Percentiles rank a stretch among this genome's conserved stretches.
phyloP scores from a whole-genome alignment of 2,888 invertebrate species.

The Terebella lapidaria region DNA sequence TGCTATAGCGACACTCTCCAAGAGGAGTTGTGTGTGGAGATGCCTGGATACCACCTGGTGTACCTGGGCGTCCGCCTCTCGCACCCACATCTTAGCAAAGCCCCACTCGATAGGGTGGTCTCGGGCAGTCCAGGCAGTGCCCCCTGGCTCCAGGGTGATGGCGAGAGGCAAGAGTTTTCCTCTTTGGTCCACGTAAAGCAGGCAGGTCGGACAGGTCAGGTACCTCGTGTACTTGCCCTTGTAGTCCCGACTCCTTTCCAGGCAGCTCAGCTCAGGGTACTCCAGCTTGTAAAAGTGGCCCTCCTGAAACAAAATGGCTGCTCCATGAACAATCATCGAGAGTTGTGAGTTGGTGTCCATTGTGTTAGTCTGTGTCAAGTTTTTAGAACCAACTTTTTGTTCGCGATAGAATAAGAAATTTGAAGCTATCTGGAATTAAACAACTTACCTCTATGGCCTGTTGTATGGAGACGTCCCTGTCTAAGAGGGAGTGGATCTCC shows the following conservation, averaged over 20 bases:
- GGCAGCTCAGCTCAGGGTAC: slow-evolving; percentile 16
- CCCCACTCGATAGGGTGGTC: slow-evolving; percentile 19
- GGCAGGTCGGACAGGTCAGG: slow-evolving; percentile 16
- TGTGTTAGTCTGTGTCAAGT: too few relatives aligned
- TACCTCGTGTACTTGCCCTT: slow-evolving; percentile 8
- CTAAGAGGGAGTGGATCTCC: slow-evolving; percentile 9
- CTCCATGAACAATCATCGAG: background rate
- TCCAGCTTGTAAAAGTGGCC: slow-evolving; percentile 17
- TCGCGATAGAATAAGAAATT: too few relatives aligned
- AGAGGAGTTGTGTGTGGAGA: slow-evolving; percentile 11
- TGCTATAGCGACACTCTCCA: slow-evolving; percentile 20
- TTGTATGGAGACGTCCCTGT: slow-evolving; percentile 4
- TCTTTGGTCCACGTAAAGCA: slow-evolving; percentile 14
- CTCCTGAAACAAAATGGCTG: slow-evolving; percentile 6
- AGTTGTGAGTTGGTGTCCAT: background rate
- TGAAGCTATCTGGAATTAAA: too few relatives aligned
- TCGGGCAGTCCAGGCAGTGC: slow-evolving; percentile 9
- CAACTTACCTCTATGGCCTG: background rate
- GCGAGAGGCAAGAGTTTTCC: slow-evolving; percentile 15
- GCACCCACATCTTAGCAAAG: slow-evolving; percentile 25
- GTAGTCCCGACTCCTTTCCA: slow-evolving; percentile 7
- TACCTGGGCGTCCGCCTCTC: slow-evolving; percentile 23
- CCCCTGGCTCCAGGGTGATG: slow-evolving; percentile 8
- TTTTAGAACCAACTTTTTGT: too few relatives aligned
- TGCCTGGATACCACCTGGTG: slow-evolving; percentile 20